These are phyloP conservation scores for Acanthisitta chloris DNA, from an alignment of 2,113 vertebrate genomes.

Conservation along the genomic window DNA sequence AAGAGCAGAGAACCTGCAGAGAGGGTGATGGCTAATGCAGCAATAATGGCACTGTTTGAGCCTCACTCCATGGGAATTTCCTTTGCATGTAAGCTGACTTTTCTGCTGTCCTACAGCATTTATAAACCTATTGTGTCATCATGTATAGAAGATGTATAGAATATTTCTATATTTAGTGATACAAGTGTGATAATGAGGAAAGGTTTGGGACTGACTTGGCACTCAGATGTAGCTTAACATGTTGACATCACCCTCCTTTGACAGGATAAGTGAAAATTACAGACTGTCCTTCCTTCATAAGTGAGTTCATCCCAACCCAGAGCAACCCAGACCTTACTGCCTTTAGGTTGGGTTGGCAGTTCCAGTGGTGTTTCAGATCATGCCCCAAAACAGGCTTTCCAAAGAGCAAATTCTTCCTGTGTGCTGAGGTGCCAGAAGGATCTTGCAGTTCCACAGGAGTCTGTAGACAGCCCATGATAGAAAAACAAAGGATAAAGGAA, in stretches of 20 bases:
- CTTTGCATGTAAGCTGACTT: not conserved
- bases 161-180: not conserved
- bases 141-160: not conserved
- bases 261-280: not conserved
- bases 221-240: not conserved
- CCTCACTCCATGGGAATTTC: not conserved
- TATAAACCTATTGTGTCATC: not conserved
- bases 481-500: not conserved
- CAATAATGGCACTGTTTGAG: not conserved
- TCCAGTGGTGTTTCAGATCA: not conserved
- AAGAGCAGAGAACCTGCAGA: not conserved
- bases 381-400: not conserved
- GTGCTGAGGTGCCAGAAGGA: not conserved
- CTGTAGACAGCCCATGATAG: not conserved
- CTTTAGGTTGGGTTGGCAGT: not conserved
- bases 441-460: not conserved
- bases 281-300: not conserved
- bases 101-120: not conserved
- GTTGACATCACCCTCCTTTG: not conserved
- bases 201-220: not conserved
- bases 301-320: not conserved
- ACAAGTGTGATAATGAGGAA: not conserved
- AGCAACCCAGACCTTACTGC: not conserved
- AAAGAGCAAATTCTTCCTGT: not conserved
- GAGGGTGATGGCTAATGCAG: not conserved